Evolutionary conservation across 2,888 invertebrate genomes (phyloP).

Genomic region (Hedychridium roseum): DNA sequence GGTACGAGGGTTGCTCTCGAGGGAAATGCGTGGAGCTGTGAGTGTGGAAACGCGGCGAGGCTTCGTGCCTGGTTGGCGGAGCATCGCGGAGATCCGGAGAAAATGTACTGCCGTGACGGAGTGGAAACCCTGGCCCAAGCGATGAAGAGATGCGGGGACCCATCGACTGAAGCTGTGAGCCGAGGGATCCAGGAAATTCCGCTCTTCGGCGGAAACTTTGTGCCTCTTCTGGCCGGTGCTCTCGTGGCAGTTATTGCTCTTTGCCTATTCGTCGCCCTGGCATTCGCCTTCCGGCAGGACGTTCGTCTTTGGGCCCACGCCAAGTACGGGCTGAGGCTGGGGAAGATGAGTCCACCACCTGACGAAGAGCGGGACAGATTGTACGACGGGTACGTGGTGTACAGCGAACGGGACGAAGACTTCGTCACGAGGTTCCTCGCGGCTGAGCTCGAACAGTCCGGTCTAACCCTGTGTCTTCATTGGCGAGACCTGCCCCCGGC

Average conservation of each 20-base stretch:
- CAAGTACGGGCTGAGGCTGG: conserved; percentile 77
- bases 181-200: conserved; percentile 72
- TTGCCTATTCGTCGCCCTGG: conserved; percentile 73
- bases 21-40: conserved; percentile 86
- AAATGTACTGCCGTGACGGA: conserved; percentile 74
- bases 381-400: conserved; percentile 87
- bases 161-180: conserved; percentile 74
- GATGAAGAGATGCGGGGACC: conserved; percentile 71
- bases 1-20: conserved; percentile 76
- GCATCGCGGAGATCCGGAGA: conserved; percentile 73
- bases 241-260: conserved; percentile 76
- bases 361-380: conserved; percentile 69
- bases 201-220: conserved; percentile 75
- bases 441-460: conserved; percentile 76
- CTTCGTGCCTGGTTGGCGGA: conserved; percentile 76
- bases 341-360: conserved; percentile 54
- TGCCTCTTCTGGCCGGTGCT: conserved; percentile 77
- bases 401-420: conserved; percentile 81
- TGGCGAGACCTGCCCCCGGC: conserved; percentile 61
- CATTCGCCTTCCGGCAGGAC: conserved; percentile 79
- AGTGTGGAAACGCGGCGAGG: conserved; percentile 76
- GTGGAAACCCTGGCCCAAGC: conserved; percentile 67
- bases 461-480: conserved; percentile 74
- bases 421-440: conserved; percentile 75
- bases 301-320: conserved; percentile 82